These are phyloP conservation scores for Apis laboriosa DNA, from an alignment of 1,140 invertebrate species.

Conservation along the genomic window DNA sequence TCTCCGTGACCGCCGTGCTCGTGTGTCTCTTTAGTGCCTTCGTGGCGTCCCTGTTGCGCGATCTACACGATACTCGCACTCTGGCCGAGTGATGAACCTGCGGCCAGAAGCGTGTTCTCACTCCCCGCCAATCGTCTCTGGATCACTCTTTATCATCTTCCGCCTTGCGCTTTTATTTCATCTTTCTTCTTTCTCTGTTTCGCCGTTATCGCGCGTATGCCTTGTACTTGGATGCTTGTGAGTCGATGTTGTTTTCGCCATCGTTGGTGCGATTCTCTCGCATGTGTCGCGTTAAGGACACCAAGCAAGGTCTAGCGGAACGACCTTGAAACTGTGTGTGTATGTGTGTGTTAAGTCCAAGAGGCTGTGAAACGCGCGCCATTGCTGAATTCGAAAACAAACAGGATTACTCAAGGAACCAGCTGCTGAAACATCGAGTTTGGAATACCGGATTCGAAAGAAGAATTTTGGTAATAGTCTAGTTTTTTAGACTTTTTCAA, in stretches of 20 bases:
- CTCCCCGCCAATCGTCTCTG: not conserved
- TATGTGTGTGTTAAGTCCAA: not conserved
- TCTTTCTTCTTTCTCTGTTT: not conserved
- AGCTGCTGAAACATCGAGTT: not conserved
- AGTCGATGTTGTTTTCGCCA: not conserved
- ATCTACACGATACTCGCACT: conserved; percentile 50
- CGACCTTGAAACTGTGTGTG: conserved; percentile 34
- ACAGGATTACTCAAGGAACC: not conserved
- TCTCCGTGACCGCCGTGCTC: conserved; percentile 56
- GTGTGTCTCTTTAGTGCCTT: conserved; percentile 39
- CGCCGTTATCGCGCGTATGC: not conserved
- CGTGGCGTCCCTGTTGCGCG: conserved; percentile 52
- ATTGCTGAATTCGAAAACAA: conserved; percentile 9
- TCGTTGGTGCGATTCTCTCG: not conserved
- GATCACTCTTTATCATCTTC: not conserved
- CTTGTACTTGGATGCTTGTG: not conserved
- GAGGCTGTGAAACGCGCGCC: not conserved
- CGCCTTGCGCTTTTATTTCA: not conserved
- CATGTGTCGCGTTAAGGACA: conserved; percentile 13
- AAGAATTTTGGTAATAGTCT: too few species aligned
- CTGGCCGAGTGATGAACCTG: conserved; percentile 50
- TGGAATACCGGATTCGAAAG: not conserved
- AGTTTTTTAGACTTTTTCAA: too few species aligned
- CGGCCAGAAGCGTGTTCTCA: conserved; percentile 19
- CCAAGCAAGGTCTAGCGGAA: not conserved